Evolutionary conservation across 2,797 vertebrate genomes (phyloP).

Genomic region (Sebastolobus alascanus): DNA sequence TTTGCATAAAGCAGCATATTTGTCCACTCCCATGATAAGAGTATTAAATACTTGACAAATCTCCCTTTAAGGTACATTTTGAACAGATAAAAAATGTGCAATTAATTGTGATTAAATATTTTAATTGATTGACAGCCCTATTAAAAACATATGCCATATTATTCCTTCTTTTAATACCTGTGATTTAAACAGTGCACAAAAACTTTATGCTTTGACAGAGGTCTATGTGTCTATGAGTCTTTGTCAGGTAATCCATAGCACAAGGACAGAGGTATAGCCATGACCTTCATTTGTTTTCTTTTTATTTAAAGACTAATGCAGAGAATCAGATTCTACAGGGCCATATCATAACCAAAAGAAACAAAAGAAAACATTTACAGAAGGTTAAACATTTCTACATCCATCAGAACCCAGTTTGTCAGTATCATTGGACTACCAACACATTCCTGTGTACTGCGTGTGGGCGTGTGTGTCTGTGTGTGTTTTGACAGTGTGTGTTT

Average conservation of each 20-base stretch:
- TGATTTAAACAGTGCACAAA: not conserved
- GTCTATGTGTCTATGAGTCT: not conserved
- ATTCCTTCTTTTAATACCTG: not conserved
- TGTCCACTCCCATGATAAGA: too few species aligned
- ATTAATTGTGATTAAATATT: too few species aligned
- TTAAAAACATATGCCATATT: not conserved
- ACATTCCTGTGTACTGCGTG: conserved; percentile 69
- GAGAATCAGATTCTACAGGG: conserved; percentile 87
- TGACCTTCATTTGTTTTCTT: conserved; percentile 77
- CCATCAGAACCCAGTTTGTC: conserved; percentile 69
- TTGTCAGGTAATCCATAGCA: conserved; percentile 11
- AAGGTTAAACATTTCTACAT: conserved; percentile 77
- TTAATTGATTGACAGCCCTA: too few species aligned
- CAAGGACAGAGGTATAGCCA: conserved; percentile 58
- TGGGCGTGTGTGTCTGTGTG: conserved; percentile 57
- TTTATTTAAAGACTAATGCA: conserved; percentile 90
- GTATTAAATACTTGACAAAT: too few species aligned
- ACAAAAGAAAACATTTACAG: conserved; percentile 86
- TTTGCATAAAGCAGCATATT: too few species aligned
- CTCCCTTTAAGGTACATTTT: too few species aligned
- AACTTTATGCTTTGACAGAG: not conserved
- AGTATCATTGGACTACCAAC: conserved; percentile 58
- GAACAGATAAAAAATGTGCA: too few species aligned
- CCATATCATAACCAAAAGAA: conserved; percentile 85
- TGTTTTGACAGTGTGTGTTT: conserved; percentile 48